Evolutionary conservation across 2,888 invertebrate genomes (phyloP), one percentile per base, ranked within the genome.

Genomic region (Listrodromus nycthemerus): DNA sequence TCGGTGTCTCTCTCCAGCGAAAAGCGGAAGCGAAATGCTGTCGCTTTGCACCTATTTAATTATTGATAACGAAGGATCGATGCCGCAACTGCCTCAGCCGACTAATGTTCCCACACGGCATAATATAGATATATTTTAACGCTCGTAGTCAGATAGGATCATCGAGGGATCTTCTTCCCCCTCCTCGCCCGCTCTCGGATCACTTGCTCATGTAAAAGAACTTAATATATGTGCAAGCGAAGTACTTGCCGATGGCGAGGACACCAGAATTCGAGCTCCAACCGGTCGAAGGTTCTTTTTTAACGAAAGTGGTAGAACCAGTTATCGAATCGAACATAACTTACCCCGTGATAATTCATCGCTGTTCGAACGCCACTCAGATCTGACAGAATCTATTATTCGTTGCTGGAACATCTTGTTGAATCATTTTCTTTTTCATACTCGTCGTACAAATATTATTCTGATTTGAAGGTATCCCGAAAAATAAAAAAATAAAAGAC

Each of bases 251-350:
- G 52, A 63, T 52, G 52, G 7, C 48, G 52, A 50, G 74, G 66
- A 63, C 66, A 21, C 48, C 65, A 61, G 33, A 83, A 79, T 33
- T 77, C 76, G 66, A 76, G 45, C 66, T 78, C 33, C 63, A 81
- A 84, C 84, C 81, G 84, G 84, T 84, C 79, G 55, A 13, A 24
- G 61, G 61, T 30, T 50, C 75, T 80, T 83, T 78, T 79, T 74
- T 74, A 78, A 50, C 69, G 74, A 78, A 78, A 81, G 81, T 81
- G 55, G 75, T 65, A 48, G 61, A 84, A 83, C 83, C 77, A 48
- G 80, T 84, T 84, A 19, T 73, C 19, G 71, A 27, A 73, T 76
- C 75, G 58, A 50, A 66, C 61, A 75, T 63, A 76, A 76, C 45
- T 67, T 30, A 63, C 45, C 21, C 33, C 70, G 10, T 8, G 70